phyloP scores from a whole-genome alignment of 2,113 vertebrate genomes.

The Mobula hypostoma region DNA sequence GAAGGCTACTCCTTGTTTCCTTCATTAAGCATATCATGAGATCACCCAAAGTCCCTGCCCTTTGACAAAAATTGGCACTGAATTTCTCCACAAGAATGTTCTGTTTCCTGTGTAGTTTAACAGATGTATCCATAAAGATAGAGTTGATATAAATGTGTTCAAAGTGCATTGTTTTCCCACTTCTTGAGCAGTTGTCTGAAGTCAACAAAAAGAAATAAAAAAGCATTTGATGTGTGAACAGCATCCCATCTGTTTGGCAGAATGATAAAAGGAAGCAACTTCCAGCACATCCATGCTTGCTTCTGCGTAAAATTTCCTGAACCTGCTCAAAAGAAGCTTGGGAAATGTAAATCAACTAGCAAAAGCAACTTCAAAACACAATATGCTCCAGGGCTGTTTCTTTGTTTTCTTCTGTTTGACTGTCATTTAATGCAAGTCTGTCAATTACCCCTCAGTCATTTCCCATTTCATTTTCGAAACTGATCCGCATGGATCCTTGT shows the following conservation, averaged over 20 bases:
- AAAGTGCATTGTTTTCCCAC: conserved; percentile 31
- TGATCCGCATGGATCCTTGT: neutral
- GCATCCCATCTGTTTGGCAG: conserved; percentile 33
- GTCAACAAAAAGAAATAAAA: conserved; percentile 34
- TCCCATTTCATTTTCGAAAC: neutral
- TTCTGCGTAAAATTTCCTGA: conserved; percentile 24
- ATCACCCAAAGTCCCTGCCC: neutral
- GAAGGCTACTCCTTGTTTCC: neutral
- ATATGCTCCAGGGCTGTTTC: neutral
- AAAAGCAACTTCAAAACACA: conserved; percentile 27
- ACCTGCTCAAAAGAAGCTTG: conserved; percentile 18
- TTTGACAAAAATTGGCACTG: neutral
- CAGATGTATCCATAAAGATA: conserved; percentile 29
- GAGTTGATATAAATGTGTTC: neutral
- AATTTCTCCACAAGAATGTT: neutral
- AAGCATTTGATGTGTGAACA: conserved; percentile 23
- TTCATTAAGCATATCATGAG: neutral
- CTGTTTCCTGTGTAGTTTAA: conserved; percentile 17
- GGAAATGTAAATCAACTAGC: conserved; percentile 30
- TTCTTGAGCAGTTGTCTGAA: conserved; percentile 8
- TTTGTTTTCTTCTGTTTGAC: conserved; percentile 12
- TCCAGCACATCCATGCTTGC: neutral
- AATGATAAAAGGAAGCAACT: conserved; percentile 24
- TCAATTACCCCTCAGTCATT: neutral
- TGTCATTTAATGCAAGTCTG: conserved; percentile 32